These are phyloP conservation scores for Parochlus steinenii DNA, from an alignment of 2,888 invertebrate genomes.

Conservation along the genomic window DNA sequence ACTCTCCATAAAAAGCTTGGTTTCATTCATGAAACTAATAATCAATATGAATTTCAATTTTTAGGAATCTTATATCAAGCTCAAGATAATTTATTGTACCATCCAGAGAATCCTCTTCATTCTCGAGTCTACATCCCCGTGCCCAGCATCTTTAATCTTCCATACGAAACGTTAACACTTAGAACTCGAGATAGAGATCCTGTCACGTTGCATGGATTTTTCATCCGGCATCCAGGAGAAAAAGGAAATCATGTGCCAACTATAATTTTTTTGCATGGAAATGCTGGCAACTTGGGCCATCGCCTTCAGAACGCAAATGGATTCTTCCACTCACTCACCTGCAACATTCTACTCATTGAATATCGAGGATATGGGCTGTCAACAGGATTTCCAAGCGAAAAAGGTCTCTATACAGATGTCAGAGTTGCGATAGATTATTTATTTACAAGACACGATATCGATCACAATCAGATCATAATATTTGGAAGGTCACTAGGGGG, in stretches of 20 bases:
- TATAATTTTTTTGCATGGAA: conserved; percentile 83
- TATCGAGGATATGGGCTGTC: conserved; percentile 91
- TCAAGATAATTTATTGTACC: conserved; percentile 73
- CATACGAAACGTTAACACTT: conserved; percentile 67
- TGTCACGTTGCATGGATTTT: conserved; percentile 61
- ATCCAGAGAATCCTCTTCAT: conserved; percentile 78
- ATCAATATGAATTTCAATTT: too few relatives aligned
- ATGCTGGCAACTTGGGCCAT: conserved; percentile 95
- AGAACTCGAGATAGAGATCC: conserved; percentile 64
- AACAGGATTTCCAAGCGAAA: conserved; percentile 73
- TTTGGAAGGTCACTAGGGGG: conserved; percentile 89
- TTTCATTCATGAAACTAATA: too few relatives aligned
- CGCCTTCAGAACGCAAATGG: conserved; percentile 77
- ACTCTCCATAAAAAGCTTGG: too few relatives aligned
- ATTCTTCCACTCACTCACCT: conserved; percentile 61
- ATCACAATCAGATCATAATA: conserved; percentile 66
- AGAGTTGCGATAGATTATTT: conserved; percentile 75
- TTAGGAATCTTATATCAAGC: conserved; percentile 68
- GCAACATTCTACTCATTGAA: conserved; percentile 84
- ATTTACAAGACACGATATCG: conserved; percentile 62
- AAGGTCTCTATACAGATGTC: conserved; percentile 75
- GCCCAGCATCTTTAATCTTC: conserved; percentile 70
- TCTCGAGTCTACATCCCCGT: conserved; percentile 76
- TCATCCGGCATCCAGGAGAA: conserved; percentile 55
- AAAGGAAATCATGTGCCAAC: conserved; percentile 59